Evolutionary conservation across 2,888 invertebrate genomes (phyloP), one percentile per base, ranked within the genome.

Genomic region (Drosophila neonasuta): DNA sequence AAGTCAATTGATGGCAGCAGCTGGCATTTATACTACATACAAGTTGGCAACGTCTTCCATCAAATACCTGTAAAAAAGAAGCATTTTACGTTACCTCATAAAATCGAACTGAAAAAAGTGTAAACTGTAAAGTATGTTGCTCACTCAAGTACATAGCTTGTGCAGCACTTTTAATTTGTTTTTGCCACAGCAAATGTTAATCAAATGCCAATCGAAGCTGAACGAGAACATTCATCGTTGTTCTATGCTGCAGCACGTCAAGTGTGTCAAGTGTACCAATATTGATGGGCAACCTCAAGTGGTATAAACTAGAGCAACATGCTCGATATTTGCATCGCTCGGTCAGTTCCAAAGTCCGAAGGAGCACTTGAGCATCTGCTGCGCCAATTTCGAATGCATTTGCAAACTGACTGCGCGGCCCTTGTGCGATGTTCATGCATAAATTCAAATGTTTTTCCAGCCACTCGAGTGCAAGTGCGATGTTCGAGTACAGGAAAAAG

Each of bases 281-380:
- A 78, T 86, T 76, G 86, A 86, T 84, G 81, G 62, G 75, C 73
- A 68, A 73, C 78, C 86, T 78, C 62, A 46, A 68, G 74, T 39
- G 55, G 55, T 44, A 15, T 11, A 52, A 50, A 63, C 60, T 17
- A 39, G 51, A 69, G 66, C 75, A 84, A 66, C 74, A 77, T 71
- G 65, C 72, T 70, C 76, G 75, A 88, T 75, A 88, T 87, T 86
- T 86, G 77, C 82, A 79, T 86, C 63, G n/a, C 30, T 50, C 17
- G 29, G 34, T 41, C 51, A 42, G 42, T 34, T 49, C 51, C 52
- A 15, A 45, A 45, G 66, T 62, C 55, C 55, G 34, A 24, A 6
- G 24, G 24, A 61, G 20, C 68, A 51, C 66, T 68, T 52, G 65
- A 69, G 63, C 65, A 52, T 61, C 70, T 39, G 20, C 32, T 51